Percentiles rank a stretch among this genome's conserved stretches.
Evolutionary conservation across 92 coral and sea anemone species (phyloP).

Genomic region (Zoanthus sansibaricus): DNA sequence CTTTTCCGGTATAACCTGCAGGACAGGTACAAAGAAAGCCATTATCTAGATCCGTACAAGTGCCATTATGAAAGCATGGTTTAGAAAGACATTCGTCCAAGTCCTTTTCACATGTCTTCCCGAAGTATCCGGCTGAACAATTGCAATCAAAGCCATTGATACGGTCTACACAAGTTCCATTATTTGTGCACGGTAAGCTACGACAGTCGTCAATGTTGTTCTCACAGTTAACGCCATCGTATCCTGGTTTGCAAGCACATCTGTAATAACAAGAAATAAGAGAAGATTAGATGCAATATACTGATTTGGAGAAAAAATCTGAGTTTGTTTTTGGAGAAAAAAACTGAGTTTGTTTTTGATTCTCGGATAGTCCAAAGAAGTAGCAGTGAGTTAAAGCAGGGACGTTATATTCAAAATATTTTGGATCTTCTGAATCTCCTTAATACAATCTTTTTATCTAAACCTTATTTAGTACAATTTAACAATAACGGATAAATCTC

Average conservation of each 20-base stretch:
- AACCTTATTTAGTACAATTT: no score
- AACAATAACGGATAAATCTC: no score
- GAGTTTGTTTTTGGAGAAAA: no score
- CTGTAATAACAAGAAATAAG: background rate
- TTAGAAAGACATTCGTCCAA: constrained; percentile 41
- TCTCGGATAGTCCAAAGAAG: no score
- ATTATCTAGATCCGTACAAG: constrained; percentile 32
- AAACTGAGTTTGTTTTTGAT: no score
- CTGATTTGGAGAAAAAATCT: no score
- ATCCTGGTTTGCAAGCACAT: constrained; percentile 3
- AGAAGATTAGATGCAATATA: background rate
- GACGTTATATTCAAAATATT: no score
- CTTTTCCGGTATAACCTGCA: constrained; percentile 30
- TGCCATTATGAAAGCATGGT: constrained; percentile 36
- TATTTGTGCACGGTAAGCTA: constrained; percentile 27
- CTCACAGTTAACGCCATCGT: constrained; percentile 1
- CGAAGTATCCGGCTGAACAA: constrained; percentile 3
- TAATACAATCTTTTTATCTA: no score
- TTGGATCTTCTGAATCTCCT: no score
- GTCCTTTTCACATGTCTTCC: constrained; percentile 29
- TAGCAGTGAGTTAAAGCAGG: no score
- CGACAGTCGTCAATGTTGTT: constrained; percentile 16
- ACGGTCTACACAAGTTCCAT: constrained; percentile 22
- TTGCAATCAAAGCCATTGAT: background rate
- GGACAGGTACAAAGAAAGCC: constrained; percentile 40